Percentiles rank a stretch among this genome's conserved stretches.
These are phyloP conservation scores for Sisyra terminalis DNA, from an alignment of 2,888 invertebrate genomes.

Conservation along the genomic window DNA sequence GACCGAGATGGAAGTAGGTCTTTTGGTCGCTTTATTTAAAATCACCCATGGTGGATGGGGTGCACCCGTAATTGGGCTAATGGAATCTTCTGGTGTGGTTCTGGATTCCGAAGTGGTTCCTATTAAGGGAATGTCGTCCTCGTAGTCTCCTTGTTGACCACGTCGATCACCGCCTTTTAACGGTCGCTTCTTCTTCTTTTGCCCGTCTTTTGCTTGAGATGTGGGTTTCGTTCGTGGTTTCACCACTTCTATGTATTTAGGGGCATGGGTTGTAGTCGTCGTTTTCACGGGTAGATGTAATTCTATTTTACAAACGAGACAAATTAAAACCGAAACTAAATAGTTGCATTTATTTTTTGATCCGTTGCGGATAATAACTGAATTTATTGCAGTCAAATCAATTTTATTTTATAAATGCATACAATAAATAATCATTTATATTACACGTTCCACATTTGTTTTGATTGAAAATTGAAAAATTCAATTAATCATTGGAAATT, in stretches of 20 bases:
- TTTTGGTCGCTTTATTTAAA: neutral
- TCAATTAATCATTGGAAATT: too few relatives aligned
- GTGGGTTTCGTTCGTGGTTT: conserved; percentile 23
- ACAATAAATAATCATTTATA: too few relatives aligned
- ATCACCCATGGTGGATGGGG: conserved; percentile 4
- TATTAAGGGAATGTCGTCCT: conserved; percentile 18
- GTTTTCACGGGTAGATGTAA: conserved; percentile 24
- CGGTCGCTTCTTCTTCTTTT: conserved; percentile 23
- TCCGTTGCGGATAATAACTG: too few relatives aligned
- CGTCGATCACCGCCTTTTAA: conserved; percentile 14
- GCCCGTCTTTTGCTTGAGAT: conserved; percentile 14
- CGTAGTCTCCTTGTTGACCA: conserved; percentile 17
- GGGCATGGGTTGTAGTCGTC: conserved; percentile 24
- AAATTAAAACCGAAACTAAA: neutral
- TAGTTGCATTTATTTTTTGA: too few relatives aligned
- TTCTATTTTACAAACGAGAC: conserved; percentile 17
- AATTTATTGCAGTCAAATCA: too few relatives aligned
- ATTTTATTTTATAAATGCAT: too few relatives aligned
- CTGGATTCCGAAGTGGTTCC: conserved; percentile 12
- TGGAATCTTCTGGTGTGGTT: conserved; percentile 9
- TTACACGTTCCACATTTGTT: too few relatives aligned
- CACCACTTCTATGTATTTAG: conserved; percentile 20
- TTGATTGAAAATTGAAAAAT: too few relatives aligned
- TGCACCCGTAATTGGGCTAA: neutral
- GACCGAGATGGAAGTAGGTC: neutral